Evolutionary conservation across 2,797 vertebrate genomes (phyloP).

Genomic region (Antrozous pallidus): DNA sequence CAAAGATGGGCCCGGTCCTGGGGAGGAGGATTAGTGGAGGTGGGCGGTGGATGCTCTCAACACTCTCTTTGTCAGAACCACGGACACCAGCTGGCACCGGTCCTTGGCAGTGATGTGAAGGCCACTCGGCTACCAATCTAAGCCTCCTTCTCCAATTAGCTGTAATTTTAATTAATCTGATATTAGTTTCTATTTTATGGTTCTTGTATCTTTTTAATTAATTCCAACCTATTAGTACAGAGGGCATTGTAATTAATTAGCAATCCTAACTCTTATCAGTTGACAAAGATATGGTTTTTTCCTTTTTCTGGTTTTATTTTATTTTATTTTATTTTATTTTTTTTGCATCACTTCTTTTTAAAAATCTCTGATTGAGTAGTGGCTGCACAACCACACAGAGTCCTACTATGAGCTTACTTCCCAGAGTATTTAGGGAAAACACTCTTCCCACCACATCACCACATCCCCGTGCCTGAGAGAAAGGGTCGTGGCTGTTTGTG

Average conservation of each 20-base stretch:
- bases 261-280: background rate
- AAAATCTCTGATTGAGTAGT: background rate
- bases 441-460: fast-evolving
- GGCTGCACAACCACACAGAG: fast-evolving
- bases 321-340: no score
- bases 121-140: background rate
- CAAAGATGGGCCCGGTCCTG: fast-evolving
- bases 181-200: background rate
- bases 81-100: background rate
- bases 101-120: background rate
- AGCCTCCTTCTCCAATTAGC: background rate
- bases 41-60: fast-evolving
- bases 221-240: background rate
- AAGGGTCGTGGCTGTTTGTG: fast-evolving
- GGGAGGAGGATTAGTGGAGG: background rate
- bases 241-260: background rate
- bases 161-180: background rate
- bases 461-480: fast-evolving
- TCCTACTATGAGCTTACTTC: fast-evolving
- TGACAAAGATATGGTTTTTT: background rate
- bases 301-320: no score
- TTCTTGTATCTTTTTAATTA: background rate
- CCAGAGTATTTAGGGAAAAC: background rate
- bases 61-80: background rate
- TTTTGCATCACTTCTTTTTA: background rate